Evolutionary conservation across 2,888 invertebrate genomes (phyloP), one percentile per base, ranked within the genome.

Genomic region (Ceriagrion tenellum): DNA sequence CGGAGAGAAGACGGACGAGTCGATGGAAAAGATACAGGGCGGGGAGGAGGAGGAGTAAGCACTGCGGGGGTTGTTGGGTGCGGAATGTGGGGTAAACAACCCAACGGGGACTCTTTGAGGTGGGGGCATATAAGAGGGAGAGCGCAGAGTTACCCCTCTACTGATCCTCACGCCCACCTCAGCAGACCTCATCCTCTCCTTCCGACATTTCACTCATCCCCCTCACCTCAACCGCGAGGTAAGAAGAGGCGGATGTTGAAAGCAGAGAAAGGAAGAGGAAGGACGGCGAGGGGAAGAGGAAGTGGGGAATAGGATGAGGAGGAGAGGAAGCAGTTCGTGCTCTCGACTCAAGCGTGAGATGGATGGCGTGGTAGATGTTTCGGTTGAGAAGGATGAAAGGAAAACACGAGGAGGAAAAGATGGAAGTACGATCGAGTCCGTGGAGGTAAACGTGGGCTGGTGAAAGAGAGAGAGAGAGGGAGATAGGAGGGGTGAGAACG

Each of bases 11-110:
- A 93, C 26, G 69, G 47, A 47, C 89, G 20, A 47, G 89, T 55
- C 89, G 55, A 55, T 89, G 93, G 69, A 47, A n/a, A 93, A 47
- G 93, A 81, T 81, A 81, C 35, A 13, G 47, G 26, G 35, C 10
- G 93, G 26, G 47, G 35, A 13, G 91, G 23, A 10, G 30, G 59
- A 69, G 12, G 55, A 26, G 23, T 40, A 16, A 12, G 88, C 8
- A 23, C 16, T n/a, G 56, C 12, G n/a, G 30, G 90, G 30, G 59
- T 30, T 30, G 56, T 16, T 18, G 90, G 35, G 56, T 56, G 90
- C n/a, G 90, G 90, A 90, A 88, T 40, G 88, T 40, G 90, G 35
- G 90, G 90, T 91, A 91, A 63, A 91, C 91, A 91, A 91, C 91
- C 56, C 91, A 26, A 8, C 3, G 35, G 90, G 56, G 16, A 30